phyloP scores from a whole-genome alignment of 2,113 vertebrate genomes.

The Paedocypris sp. region DNA sequence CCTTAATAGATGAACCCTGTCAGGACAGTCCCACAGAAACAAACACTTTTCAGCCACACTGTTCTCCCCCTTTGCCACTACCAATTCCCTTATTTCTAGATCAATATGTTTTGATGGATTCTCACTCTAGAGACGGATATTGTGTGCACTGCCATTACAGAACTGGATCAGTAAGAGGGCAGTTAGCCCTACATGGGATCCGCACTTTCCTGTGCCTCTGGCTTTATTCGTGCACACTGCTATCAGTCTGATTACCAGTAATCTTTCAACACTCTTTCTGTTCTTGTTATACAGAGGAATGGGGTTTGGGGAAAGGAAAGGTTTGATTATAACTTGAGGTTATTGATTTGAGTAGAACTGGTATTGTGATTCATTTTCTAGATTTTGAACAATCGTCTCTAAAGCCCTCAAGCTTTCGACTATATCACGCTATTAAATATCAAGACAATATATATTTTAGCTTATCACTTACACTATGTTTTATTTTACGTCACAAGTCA shows the following conservation, averaged over 20 bases:
- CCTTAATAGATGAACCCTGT: constrained; percentile 68
- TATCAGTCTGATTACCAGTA: constrained; percentile 65
- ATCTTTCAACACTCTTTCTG: constrained; percentile 63
- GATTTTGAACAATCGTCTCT: too few species aligned
- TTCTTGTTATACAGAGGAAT: constrained; percentile 49
- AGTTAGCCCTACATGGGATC: constrained; percentile 69
- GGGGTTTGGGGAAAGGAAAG: background rate
- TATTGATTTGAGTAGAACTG: too few species aligned
- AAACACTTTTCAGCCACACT: constrained; percentile 65
- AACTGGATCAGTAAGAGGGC: constrained; percentile 47
- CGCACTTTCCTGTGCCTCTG: constrained; percentile 43
- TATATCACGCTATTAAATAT: too few species aligned
- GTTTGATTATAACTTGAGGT: too few species aligned
- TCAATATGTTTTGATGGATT: constrained; percentile 75
- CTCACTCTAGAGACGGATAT: constrained; percentile 62
- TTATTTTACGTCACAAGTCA: too few species aligned
- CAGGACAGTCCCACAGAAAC: constrained; percentile 61
- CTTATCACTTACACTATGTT: too few species aligned
- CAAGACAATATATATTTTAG: too few species aligned
- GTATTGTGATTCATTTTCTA: too few species aligned
- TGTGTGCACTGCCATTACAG: constrained; percentile 63
- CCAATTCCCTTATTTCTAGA: constrained; percentile 65
- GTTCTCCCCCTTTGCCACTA: constrained; percentile 53
- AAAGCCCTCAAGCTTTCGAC: too few species aligned
- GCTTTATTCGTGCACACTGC: constrained; percentile 29